Evolutionary conservation across 2,113 vertebrate genomes (phyloP).

Genomic region (Formicarius rufipectus): DNA sequence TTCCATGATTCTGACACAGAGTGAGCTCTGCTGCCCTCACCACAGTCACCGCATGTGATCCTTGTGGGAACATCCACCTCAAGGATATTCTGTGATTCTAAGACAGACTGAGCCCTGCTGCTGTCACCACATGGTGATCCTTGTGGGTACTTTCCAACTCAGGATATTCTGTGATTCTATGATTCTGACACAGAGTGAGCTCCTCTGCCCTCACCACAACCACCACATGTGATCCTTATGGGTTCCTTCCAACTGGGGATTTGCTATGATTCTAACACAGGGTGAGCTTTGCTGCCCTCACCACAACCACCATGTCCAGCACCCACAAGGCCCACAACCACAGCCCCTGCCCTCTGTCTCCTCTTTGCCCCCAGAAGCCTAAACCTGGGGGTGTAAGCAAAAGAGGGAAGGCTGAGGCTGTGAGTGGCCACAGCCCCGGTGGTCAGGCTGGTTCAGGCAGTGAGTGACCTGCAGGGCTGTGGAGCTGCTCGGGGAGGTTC

Average conservation of each 20-base stretch:
- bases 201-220: no score
- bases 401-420: background rate
- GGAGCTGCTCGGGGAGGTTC: background rate
- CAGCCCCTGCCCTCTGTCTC: background rate
- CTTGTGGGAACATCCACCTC: no score
- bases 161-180: no score
- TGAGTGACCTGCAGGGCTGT: rapidly evolving
- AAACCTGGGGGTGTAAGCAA: rapidly evolving
- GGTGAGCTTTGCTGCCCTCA: background rate
- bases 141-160: no score
- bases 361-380: background rate
- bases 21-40: background rate
- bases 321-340: rapidly evolving
- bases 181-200: no score
- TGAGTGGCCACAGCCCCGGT: rapidly evolving
- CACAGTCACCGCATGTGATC: background rate
- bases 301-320: background rate
- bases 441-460: rapidly evolving
- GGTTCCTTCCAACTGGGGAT: background rate
- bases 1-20: background rate
- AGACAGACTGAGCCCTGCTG: no score
- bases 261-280: background rate
- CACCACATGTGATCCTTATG: background rate
- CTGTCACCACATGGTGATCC: no score
- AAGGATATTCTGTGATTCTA: no score